A percentile compares a stretch with the other conserved stretches of the same genome.
phyloP scores from a whole-genome alignment of 2,888 invertebrate genomes.

The Drosophila anomelani region DNA sequence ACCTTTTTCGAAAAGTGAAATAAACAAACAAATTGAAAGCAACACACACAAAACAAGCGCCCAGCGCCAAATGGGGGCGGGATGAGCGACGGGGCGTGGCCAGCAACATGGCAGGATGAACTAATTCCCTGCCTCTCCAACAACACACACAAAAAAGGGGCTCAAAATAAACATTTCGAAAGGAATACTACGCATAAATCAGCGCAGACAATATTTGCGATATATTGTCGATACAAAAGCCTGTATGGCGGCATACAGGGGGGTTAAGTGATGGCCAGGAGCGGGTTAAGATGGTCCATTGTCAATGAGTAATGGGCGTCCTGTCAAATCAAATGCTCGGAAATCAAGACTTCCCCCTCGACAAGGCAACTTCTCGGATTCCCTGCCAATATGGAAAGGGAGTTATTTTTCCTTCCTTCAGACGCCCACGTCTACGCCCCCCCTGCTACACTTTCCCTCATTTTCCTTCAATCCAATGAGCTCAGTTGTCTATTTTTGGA shows the following conservation, averaged over 20 bases:
- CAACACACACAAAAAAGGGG: slow-evolving; percentile 13
- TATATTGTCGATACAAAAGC: slow-evolving; percentile 37
- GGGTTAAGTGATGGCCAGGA: not conserved
- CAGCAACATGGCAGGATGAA: slow-evolving; percentile 49
- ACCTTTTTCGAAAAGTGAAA: slow-evolving; percentile 72
- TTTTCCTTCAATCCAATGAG: slow-evolving; percentile 23
- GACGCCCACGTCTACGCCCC: not conserved
- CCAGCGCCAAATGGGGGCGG: slow-evolving; percentile 16
- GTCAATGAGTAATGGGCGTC: slow-evolving; percentile 33
- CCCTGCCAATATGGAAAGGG: not conserved
- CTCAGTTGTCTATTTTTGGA: slow-evolving; percentile 41
- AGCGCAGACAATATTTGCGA: slow-evolving; percentile 30
- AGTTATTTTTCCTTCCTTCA: not conserved
- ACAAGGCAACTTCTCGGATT: slow-evolving; percentile 3
- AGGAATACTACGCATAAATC: slow-evolving; percentile 41
- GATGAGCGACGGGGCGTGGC: slow-evolving; percentile 50
- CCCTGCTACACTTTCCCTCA: not conserved
- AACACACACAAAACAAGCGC: slow-evolving; percentile 49
- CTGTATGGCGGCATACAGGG: not conserved
- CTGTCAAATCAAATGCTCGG: slow-evolving; percentile 20
- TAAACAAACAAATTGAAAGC: slow-evolving; percentile 75
- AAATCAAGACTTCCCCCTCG: slow-evolving; percentile 12
- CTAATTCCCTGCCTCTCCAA: slow-evolving; percentile 52
- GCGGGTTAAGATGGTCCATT: slow-evolving; percentile 18
- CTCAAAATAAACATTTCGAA: slow-evolving; percentile 54